A percentile compares a stretch with the other conserved stretches of the same genome.
Conservation (phyloP, 2,888 invertebrate genomes). For the Synergus umbraculus region DNA sequence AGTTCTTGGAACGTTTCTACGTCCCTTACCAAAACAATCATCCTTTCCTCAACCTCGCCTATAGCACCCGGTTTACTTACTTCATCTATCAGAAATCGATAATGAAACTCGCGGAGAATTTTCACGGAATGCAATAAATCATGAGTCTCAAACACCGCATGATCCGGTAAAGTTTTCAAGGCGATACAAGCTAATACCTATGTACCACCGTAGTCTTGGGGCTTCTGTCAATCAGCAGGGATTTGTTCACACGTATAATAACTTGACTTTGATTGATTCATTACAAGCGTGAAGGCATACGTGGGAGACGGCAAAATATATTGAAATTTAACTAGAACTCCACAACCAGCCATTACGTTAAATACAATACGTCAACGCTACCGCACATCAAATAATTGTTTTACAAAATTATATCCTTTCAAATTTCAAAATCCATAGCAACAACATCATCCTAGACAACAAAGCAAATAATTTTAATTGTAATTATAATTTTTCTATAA, state of each 20-base stretch:
- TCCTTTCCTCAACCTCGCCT: not conserved
- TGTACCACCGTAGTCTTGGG: not conserved
- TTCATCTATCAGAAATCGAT: slow-evolving; percentile 21
- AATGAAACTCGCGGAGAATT: slow-evolving; percentile 1
- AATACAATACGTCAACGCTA: not conserved
- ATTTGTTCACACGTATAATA: slow-evolving; percentile 36
- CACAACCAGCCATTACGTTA: slow-evolving; percentile 14
- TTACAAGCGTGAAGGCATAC: not conserved
- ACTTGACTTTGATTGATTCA: slow-evolving; percentile 37
- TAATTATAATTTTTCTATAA: not conserved
- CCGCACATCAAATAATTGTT: not conserved
- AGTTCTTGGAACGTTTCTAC: not conserved
- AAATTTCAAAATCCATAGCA: not conserved
- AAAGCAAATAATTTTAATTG: too few species aligned
- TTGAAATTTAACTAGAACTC: slow-evolving; percentile 23
- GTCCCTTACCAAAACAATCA: slow-evolving; percentile 26
- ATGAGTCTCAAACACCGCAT: not conserved
- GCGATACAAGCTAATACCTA: slow-evolving; percentile 27
- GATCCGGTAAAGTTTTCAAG: slow-evolving; percentile 6
- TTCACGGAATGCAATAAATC: slow-evolving; percentile 24
- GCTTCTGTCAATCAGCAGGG: slow-evolving; percentile 24
- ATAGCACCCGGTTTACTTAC: not conserved
- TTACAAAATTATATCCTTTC: slow-evolving; percentile 21
- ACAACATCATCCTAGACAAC: too few species aligned
- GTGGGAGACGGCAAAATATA: not conserved